Base-by-base conservation (phyloP, 2,113 vertebrate species). In the Sterrhoptilus dennistouni region DNA sequence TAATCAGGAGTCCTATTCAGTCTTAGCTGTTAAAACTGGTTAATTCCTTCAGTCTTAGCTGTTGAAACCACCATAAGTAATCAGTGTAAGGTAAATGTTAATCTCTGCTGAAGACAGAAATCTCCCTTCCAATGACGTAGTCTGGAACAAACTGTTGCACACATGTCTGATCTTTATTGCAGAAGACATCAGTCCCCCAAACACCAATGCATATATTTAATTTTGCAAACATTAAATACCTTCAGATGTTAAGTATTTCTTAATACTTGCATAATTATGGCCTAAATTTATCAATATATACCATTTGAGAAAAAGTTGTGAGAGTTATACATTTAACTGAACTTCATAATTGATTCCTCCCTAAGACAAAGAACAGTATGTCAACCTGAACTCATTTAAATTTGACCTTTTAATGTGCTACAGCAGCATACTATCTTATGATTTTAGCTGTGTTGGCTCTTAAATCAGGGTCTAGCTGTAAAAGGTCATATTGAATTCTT, bases 351-450 rank as follows among this genome's bases (percentile, higher is more conserved):
- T 85, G 64, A 91, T 95, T 95, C 57, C 40, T 85, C 75, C n/a
- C 59, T 68, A 82, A 92, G 93, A 95, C 93, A 83, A 93, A 88
- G 94, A 96, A 92, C 18, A 65, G 50, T 80, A 74, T 95, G 94
- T 95, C 95, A 95, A 71, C 77, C 47, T 95, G 87, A 93, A 90
- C 79, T 95, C 72, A 96, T 97, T 97, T 96, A 90, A 92, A 91
- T 95, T 83, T 97, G 96, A 97, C 92, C 95, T 97, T 97, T 96
- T 96, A 96, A 97, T 84, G 60, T 95, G 92, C 91, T 92, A 92
- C 88, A 95, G 93, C 87, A 94, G 95, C 91, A 94, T 83, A 83
- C 57, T 84, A 56, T 94, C 94, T 80, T 76, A 92, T 42, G 76
- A 79, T 96, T 94, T 95, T 94, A 96, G 45, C 79, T 72, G 14